A percentile compares a stretch with the other conserved stretches of the same genome.
phyloP scores from a whole-genome alignment of 2,888 invertebrate species.

The Allolobophora icterica region DNA sequence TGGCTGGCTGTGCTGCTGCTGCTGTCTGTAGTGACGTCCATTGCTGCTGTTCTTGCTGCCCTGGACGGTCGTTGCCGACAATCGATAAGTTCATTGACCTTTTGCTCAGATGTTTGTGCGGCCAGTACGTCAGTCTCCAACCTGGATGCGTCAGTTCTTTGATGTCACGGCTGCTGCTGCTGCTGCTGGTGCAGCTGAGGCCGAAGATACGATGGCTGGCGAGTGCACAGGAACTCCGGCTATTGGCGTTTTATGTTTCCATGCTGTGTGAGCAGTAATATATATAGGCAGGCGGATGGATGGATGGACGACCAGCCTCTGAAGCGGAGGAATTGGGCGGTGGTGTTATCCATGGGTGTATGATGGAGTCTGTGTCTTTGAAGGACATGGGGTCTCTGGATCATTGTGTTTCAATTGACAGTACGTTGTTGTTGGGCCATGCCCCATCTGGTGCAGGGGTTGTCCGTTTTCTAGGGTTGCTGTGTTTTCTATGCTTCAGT shows the following conservation, averaged over 20 bases:
- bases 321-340: not conserved
- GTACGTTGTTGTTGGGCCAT: no score
- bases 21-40: not conserved
- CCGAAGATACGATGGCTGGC: not conserved
- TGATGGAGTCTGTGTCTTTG: not conserved
- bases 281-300: not conserved
- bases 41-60: not conserved
- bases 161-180: not conserved
- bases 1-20: not conserved
- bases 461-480: no score
- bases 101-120: not conserved
- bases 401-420: no score
- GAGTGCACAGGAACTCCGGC: not conserved
- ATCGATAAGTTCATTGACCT: not conserved
- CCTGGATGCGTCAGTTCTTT: slow-evolving; percentile 1
- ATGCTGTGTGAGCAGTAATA: not conserved
- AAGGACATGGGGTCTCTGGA: no score
- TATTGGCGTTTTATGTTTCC: slow-evolving; percentile 8
- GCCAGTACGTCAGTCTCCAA: not conserved
- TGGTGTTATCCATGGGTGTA: not conserved
- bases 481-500: no score
- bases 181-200: not conserved
- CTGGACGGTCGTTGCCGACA: not conserved
- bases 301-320: no score
- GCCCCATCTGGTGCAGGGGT: no score